phyloP scores from a whole-genome alignment of 1,140 invertebrate genomes.

The Drosophila truncata region DNA sequence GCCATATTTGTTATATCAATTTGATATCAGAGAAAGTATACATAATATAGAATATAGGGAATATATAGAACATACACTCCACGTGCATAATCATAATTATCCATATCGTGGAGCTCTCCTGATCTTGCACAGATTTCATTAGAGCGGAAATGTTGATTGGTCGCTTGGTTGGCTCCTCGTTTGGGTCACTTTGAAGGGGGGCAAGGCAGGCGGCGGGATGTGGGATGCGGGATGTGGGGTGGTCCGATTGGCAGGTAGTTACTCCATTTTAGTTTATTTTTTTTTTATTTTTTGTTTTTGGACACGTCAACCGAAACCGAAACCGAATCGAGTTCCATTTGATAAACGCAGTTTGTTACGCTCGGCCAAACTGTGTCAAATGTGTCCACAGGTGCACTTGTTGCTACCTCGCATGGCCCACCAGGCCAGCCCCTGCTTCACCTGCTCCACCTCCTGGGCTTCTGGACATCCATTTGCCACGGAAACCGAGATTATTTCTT shows the following conservation, averaged over 20 bases:
- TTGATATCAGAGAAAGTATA: background rate
- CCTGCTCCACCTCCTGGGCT: background rate
- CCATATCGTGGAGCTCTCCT: conserved; percentile 11
- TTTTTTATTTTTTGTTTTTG: conserved; percentile 28
- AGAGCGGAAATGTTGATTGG: conserved; percentile 53
- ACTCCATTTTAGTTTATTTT: background rate
- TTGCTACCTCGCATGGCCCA: conserved; percentile 23
- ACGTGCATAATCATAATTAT: conserved; percentile 21
- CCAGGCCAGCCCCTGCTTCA: background rate
- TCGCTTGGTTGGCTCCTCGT: conserved; percentile 33
- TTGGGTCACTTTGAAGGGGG: conserved; percentile 15
- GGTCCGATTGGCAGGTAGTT: conserved; percentile 1
- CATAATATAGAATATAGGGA: background rate
- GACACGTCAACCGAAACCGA: conserved; percentile 69
- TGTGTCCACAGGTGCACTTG: conserved; percentile 70
- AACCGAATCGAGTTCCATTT: conserved; percentile 60
- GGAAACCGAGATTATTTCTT: conserved; percentile 9
- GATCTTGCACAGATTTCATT: conserved; percentile 47
- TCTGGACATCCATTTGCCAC: conserved; percentile 29
- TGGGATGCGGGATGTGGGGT: background rate
- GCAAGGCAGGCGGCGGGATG: conserved; percentile 4
- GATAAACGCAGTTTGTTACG: conserved; percentile 73
- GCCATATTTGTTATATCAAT: background rate
- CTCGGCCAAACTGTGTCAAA: conserved; percentile 81
- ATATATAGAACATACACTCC: background rate